Evolutionary conservation across 2,113 vertebrate species (phyloP).

Genomic region (Brachionichthys hirsutus): DNA sequence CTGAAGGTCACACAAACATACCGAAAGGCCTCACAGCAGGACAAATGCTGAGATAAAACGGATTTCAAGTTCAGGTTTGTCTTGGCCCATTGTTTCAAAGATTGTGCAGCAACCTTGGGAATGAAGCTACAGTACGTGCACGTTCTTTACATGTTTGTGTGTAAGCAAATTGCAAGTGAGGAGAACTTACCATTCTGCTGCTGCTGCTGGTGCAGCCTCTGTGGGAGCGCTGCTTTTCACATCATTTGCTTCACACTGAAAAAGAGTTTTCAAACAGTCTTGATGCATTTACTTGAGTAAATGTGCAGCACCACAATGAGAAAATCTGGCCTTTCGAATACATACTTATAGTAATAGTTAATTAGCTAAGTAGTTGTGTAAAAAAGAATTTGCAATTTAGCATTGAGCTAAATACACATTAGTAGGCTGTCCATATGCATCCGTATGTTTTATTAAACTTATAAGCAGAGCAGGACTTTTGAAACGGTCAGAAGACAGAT

Average conservation of each 20-base stretch:
- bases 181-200: constrained; percentile 63
- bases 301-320: not conserved
- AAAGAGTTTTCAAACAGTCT: constrained; percentile 3
- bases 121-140: constrained; percentile 11
- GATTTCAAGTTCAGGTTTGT: constrained; percentile 27
- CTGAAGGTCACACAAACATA: constrained; percentile 63
- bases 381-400: too few relatives aligned
- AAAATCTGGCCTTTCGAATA: too few relatives aligned
- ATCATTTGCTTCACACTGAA: constrained; percentile 85
- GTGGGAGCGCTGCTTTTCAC: constrained; percentile 74
- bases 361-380: too few relatives aligned
- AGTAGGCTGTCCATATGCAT: too few relatives aligned
- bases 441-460: too few relatives aligned
- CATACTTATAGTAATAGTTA: too few relatives aligned
- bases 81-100: constrained; percentile 50
- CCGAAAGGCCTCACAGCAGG: constrained; percentile 39
- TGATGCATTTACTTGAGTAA: not conserved
- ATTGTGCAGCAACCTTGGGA: constrained; percentile 25
- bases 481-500: too few relatives aligned
- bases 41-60: constrained; percentile 51
- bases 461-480: too few relatives aligned
- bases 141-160: constrained; percentile 1
- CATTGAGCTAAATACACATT: too few relatives aligned
- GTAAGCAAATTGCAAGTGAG: not conserved
- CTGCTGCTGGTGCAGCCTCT: constrained; percentile 76